A percentile compares a stretch with the other conserved stretches of the same genome.
Evolutionary conservation across 1,140 invertebrate genomes (phyloP).

Genomic region (Mercenaria mercenaria): DNA sequence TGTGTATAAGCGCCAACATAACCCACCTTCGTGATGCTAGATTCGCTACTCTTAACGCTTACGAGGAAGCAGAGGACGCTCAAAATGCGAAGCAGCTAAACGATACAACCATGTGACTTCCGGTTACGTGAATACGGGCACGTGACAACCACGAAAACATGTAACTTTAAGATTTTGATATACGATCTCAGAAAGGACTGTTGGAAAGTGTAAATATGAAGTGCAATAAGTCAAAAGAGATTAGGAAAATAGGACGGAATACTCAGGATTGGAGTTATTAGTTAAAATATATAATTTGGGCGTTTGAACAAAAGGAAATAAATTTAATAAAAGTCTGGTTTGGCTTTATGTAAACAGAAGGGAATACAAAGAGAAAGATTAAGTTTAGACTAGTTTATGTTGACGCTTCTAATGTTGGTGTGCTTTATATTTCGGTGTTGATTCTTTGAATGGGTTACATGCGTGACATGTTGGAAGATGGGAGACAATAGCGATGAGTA

Average conservation of each 20-base stretch:
- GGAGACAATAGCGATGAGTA: not conserved
- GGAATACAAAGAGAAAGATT: not conserved
- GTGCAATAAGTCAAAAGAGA: constrained; percentile 25
- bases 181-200: constrained; percentile 14
- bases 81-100: constrained; percentile 75
- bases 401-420: constrained; percentile 11
- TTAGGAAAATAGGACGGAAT: not conserved
- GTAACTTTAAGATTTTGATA: not conserved
- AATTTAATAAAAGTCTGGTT: not conserved
- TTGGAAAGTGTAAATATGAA: not conserved
- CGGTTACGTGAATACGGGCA: not conserved
- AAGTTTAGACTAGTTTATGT: not conserved
- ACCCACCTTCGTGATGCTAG: constrained; percentile 78
- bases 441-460: not conserved
- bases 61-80: constrained; percentile 74
- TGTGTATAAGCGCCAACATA: constrained; percentile 78
- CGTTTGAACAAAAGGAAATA: not conserved
- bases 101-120: constrained; percentile 79
- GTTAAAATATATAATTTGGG: not conserved
- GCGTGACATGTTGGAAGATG: not conserved
- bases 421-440: constrained; percentile 24
- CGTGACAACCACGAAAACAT: constrained; percentile 9
- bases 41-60: constrained; percentile 78
- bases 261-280: not conserved
- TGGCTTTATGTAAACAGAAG: not conserved